phyloP scores from a whole-genome alignment of 2,888 invertebrate genomes.

The Metallyticus violacea region DNA sequence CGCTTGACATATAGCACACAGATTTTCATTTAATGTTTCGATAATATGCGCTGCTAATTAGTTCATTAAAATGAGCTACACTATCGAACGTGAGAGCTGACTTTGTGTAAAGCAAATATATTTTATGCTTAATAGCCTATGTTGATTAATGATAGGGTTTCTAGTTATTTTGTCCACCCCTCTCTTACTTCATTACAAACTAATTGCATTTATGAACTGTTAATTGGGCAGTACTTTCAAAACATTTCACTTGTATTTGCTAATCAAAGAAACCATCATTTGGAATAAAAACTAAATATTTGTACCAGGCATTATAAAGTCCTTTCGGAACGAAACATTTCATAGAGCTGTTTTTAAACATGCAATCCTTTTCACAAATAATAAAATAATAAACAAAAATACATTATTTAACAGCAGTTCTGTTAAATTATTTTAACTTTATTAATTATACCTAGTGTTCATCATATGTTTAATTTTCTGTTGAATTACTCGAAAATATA shows the following conservation, averaged over 20 bases:
- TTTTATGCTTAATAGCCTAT: not conserved
- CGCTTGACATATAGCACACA: not conserved
- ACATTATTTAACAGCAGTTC: too few species aligned
- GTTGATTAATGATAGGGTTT: too few species aligned
- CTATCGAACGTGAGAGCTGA: not conserved
- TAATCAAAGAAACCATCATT: not conserved
- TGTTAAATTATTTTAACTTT: too few species aligned
- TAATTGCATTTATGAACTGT: not conserved
- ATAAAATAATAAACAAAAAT: too few species aligned
- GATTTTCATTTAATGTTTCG: not conserved
- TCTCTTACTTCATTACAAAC: not conserved
- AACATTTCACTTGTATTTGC: not conserved
- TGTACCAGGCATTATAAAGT: too few species aligned
- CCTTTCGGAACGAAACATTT: too few species aligned
- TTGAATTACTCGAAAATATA: too few species aligned
- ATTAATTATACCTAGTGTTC: too few species aligned
- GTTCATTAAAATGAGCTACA: not conserved
- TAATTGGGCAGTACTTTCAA: not conserved
- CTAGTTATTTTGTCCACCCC: not conserved
- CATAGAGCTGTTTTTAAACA: too few species aligned
- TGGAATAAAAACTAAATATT: not conserved
- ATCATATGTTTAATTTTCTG: too few species aligned
- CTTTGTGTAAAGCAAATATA: not conserved
- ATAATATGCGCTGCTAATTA: not conserved
- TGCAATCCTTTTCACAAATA: too few species aligned